Conservation (phyloP, 2,888 invertebrate species). For the Leptopilina syphax region DNA sequence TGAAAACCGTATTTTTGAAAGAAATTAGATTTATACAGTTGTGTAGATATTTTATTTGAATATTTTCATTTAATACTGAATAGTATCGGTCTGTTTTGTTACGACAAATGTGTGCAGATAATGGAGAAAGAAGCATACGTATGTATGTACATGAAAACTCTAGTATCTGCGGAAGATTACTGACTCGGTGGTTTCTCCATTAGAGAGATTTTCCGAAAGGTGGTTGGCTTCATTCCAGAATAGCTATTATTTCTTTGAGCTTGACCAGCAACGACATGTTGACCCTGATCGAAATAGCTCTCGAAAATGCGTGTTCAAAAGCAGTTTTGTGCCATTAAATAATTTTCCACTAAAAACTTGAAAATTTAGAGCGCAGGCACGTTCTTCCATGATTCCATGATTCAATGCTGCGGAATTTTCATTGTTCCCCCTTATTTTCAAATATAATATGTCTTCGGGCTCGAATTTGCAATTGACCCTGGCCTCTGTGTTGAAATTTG, state of each 20-base stretch:
- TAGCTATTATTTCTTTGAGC: slow-evolving; percentile 53
- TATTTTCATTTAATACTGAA: no score
- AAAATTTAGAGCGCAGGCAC: background rate
- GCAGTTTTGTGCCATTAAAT: slow-evolving; percentile 2
- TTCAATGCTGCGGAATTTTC: background rate
- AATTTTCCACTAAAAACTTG: slow-evolving; percentile 4
- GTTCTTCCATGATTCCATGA: background rate
- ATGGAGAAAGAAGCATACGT: background rate
- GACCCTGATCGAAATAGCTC: slow-evolving; percentile 23
- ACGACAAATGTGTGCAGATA: background rate
- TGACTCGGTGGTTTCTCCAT: slow-evolving; percentile 49
- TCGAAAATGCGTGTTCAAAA: slow-evolving; percentile 12
- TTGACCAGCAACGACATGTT: slow-evolving; percentile 43
- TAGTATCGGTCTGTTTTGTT: background rate
- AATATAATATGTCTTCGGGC: background rate
- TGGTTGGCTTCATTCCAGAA: slow-evolving; percentile 56
- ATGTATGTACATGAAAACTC: background rate
- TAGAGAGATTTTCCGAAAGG: slow-evolving; percentile 55
- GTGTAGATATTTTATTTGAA: no score
- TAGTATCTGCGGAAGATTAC: slow-evolving; percentile 6
- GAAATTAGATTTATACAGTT: no score
- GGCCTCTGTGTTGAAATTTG: background rate
- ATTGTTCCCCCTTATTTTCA: background rate
- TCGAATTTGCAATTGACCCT: background rate
- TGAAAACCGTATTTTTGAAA: no score